Conservation (phyloP, 2,888 invertebrate genomes). For the Oasisia sp. region DNA sequence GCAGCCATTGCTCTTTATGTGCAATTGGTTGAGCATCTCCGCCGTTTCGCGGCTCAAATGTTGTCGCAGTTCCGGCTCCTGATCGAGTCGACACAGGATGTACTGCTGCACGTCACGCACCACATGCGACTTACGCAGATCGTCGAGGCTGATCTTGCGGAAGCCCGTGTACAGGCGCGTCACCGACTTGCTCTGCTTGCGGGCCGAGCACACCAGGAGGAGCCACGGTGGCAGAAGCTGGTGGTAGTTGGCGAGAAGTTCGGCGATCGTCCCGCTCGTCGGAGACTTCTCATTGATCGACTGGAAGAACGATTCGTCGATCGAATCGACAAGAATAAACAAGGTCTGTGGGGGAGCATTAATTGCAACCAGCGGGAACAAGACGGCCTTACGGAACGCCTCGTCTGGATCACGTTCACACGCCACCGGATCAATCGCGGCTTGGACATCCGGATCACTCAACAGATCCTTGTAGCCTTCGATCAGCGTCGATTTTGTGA, state of each 20-base stretch:
- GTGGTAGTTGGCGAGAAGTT: constrained; percentile 87
- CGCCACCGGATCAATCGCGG: constrained; percentile 80
- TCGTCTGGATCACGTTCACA: constrained; percentile 89
- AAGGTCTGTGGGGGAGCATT: constrained; percentile 83
- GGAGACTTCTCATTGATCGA: constrained; percentile 41
- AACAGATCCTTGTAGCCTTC: constrained; percentile 52
- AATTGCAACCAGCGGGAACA: constrained; percentile 87
- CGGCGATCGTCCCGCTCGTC: constrained; percentile 67
- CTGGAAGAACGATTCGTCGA: constrained; percentile 77
- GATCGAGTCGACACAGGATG: constrained; percentile 84
- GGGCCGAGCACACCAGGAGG: constrained; percentile 85
- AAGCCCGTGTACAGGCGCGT: constrained; percentile 79
- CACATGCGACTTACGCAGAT: constrained; percentile 82
- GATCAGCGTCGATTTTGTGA: constrained; percentile 69
- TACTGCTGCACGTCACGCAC: constrained; percentile 95
- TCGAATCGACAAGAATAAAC: constrained; percentile 89
- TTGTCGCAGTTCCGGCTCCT: constrained; percentile 86
- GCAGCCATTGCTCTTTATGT: constrained; percentile 92
- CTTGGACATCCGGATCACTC: constrained; percentile 83
- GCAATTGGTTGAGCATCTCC: constrained; percentile 91
- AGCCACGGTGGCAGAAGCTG: constrained; percentile 93
- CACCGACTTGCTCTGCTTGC: constrained; percentile 80
- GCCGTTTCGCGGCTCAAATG: constrained; percentile 92
- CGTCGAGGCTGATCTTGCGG: constrained; percentile 89
- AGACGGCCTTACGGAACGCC: constrained; percentile 86